Evolutionary conservation across 2,888 invertebrate genomes (phyloP).

Genomic region (Ennomos erosarius): DNA sequence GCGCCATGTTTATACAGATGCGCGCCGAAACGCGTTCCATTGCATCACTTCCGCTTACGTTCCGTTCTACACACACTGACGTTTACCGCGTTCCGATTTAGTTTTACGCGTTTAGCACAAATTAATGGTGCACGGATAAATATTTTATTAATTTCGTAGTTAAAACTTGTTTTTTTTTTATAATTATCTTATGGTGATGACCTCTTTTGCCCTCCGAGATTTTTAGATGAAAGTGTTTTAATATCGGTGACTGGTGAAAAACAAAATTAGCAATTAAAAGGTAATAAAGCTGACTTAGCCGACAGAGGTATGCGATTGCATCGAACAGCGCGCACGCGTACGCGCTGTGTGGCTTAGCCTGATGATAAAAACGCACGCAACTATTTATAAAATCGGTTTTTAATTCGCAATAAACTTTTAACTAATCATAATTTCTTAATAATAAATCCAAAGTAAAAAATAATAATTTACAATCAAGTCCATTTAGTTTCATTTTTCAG

Average conservation of each 20-base stretch:
- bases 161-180: background rate
- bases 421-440: conserved; percentile 10
- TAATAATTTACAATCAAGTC: conserved; percentile 6
- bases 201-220: background rate
- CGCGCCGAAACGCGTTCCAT: conserved; percentile 81
- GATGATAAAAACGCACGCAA: conserved; percentile 62
- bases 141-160: no score
- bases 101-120: conserved; percentile 55
- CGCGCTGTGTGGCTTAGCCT: conserved; percentile 47
- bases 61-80: conserved; percentile 71
- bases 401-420: conserved; percentile 27
- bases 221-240: conserved; percentile 1
- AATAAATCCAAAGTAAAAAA: conserved; percentile 10
- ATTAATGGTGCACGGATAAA: conserved; percentile 2
- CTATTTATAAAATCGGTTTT: conserved; percentile 50
- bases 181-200: background rate
- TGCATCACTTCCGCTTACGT: conserved; percentile 83
- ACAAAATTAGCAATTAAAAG: conserved; percentile 43
- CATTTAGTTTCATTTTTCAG: background rate
- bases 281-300: conserved; percentile 33
- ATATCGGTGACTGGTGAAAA: conserved; percentile 4
- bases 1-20: conserved; percentile 84
- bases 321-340: conserved; percentile 49
- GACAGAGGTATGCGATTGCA: conserved; percentile 39
- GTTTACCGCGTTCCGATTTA: conserved; percentile 69